Percentiles rank a stretch among this genome's conserved stretches.
Evolutionary conservation across 2,113 vertebrate genomes (phyloP).

Genomic region (Pleuronectes platessa): DNA sequence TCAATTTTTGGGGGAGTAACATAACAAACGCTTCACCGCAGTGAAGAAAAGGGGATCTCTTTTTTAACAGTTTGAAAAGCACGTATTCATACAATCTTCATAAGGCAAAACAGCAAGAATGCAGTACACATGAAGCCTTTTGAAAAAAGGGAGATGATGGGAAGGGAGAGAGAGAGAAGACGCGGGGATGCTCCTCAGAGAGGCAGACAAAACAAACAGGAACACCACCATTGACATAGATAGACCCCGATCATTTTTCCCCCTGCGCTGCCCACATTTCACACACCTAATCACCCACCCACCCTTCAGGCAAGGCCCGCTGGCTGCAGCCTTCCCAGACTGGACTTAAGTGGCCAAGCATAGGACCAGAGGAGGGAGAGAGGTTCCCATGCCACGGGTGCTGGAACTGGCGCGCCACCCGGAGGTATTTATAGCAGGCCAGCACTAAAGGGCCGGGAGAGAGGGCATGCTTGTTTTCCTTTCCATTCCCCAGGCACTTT

Average conservation of each 20-base stretch:
- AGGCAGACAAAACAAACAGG: constrained; percentile 70
- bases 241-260: constrained; percentile 16
- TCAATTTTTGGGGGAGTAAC: constrained; percentile 82
- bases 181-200: constrained; percentile 65
- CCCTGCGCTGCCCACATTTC: constrained; percentile 26
- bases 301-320: constrained; percentile 41
- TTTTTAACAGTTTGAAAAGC: constrained; percentile 79
- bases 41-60: constrained; percentile 78
- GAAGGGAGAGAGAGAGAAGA: constrained; percentile 60
- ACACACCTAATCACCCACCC: constrained; percentile 50
- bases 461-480: constrained; percentile 96
- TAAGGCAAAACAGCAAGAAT: constrained; percentile 83
- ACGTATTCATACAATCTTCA: constrained; percentile 83
- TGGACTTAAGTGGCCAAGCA: constrained; percentile 65
- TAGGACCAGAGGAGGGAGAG: constrained; percentile 67
- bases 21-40: constrained; percentile 79
- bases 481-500: constrained; percentile 92
- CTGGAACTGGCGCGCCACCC: constrained; percentile 88
- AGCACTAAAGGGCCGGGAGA: constrained; percentile 82
- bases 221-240: constrained; percentile 52
- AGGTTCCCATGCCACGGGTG: constrained; percentile 96
- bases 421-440: constrained; percentile 94
- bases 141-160: constrained; percentile 75
- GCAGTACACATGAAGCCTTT: constrained; percentile 78
- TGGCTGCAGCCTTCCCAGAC: constrained; percentile 76